These are phyloP conservation scores for Xestoiulus laeticollis DNA, from an alignment of 2,888 invertebrate genomes.

Conservation along the genomic window DNA sequence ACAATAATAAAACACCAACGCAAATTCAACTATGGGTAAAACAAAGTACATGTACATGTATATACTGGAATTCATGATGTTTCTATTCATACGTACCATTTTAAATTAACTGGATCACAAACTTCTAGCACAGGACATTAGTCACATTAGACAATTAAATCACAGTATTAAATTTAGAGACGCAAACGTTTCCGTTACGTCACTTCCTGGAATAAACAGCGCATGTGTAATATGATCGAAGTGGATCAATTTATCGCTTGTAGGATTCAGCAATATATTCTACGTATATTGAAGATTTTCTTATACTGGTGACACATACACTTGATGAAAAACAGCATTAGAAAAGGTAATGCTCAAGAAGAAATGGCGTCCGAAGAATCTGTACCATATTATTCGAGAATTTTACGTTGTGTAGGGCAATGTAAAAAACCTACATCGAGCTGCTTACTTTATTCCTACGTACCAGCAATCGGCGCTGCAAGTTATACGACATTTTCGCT, in stretches of 20 bases:
- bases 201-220: background rate
- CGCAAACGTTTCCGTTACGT: background rate
- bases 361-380: slow-evolving; percentile 44
- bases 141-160: too few species aligned
- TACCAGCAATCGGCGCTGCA: slow-evolving; percentile 68
- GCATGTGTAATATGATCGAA: background rate
- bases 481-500: slow-evolving; percentile 82
- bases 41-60: too few species aligned
- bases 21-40: too few species aligned
- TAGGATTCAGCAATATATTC: background rate
- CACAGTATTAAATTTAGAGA: too few species aligned
- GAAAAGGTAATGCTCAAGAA: background rate
- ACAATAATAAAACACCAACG: too few species aligned
- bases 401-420: background rate
- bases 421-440: slow-evolving; percentile 35
- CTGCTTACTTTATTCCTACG: slow-evolving; percentile 54
- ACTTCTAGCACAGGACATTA: too few species aligned
- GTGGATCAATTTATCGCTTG: background rate
- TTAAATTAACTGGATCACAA: too few species aligned
- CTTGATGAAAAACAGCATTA: background rate
- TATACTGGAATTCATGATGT: too few species aligned
- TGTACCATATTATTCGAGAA: background rate
- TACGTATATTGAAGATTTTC: background rate
- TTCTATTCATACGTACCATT: too few species aligned
- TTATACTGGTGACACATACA: background rate